Percentiles rank a stretch among this genome's conserved stretches.
Conservation (phyloP, 2,113 vertebrate species). For the Nycticryphes semicollaris region DNA sequence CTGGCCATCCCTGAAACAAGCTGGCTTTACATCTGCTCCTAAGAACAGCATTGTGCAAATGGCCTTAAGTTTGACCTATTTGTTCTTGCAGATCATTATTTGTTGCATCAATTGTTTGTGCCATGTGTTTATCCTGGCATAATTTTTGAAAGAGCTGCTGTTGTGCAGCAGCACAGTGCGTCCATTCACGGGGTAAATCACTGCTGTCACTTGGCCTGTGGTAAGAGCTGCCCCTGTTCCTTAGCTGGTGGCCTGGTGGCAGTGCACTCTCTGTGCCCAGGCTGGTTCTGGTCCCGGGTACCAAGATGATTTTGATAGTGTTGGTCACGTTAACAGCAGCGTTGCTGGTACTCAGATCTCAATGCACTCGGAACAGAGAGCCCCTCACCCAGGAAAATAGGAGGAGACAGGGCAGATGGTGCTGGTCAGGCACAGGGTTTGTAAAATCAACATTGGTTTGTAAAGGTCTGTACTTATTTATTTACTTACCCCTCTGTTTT, state of each 20-base stretch:
- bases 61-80: neutral
- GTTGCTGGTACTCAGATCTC: neutral
- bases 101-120: neutral
- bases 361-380: neutral
- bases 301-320: neutral
- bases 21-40: neutral
- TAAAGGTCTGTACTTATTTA: neutral
- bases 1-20: neutral
- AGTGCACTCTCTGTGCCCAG: rapidly evolving
- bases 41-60: neutral
- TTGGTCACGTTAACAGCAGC: neutral
- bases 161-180: neutral
- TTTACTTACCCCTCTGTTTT: neutral
- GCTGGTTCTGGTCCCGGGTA: neutral
- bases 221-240: neutral
- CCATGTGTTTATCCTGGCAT: constrained; percentile 1
- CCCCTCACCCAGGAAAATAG: neutral
- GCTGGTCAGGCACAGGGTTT: rapidly evolving
- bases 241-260: neutral
- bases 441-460: neutral
- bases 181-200: rapidly evolving
- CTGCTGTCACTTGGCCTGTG: rapidly evolving
- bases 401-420: neutral
- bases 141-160: neutral
- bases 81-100: constrained; percentile 7